A percentile compares a stretch with the other conserved stretches of the same genome.
phyloP scores from a whole-genome alignment of 2,888 invertebrate genomes.

The Dromius quadrimaculatus region DNA sequence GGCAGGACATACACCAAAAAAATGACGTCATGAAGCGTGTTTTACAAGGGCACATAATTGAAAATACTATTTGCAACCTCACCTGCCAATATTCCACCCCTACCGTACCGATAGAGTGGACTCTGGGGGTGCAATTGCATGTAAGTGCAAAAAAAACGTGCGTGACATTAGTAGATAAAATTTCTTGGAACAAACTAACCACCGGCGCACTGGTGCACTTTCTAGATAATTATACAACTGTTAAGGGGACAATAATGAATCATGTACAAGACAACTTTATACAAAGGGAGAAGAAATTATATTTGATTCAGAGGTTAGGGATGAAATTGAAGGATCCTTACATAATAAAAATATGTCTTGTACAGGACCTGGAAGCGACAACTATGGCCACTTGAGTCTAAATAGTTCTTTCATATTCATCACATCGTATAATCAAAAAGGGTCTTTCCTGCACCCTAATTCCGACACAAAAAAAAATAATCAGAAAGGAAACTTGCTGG shows the following conservation, averaged over 20 bases:
- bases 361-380: no score
- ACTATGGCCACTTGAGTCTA: no score
- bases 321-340: no score
- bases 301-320: no score
- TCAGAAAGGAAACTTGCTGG: no score
- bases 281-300: no score
- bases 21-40: neutral
- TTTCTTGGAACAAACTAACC: constrained; percentile 2
- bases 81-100: constrained; percentile 21
- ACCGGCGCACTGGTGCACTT: neutral
- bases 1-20: neutral
- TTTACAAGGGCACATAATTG: constrained; percentile 20
- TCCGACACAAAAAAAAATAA: no score
- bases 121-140: neutral
- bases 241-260: constrained; percentile 2
- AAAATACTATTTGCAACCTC: constrained; percentile 21
- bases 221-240: neutral
- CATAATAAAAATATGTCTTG: no score
- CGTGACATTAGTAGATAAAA: constrained; percentile 13
- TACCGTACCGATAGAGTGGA: neutral
- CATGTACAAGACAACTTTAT: no score
- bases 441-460: no score
- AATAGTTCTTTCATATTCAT: no score
- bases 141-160: constrained; percentile 6
- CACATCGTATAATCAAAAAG: no score